These are phyloP conservation scores for Agapornis roseicollis DNA, from an alignment of 2,113 vertebrate genomes.

Conservation along the genomic window DNA sequence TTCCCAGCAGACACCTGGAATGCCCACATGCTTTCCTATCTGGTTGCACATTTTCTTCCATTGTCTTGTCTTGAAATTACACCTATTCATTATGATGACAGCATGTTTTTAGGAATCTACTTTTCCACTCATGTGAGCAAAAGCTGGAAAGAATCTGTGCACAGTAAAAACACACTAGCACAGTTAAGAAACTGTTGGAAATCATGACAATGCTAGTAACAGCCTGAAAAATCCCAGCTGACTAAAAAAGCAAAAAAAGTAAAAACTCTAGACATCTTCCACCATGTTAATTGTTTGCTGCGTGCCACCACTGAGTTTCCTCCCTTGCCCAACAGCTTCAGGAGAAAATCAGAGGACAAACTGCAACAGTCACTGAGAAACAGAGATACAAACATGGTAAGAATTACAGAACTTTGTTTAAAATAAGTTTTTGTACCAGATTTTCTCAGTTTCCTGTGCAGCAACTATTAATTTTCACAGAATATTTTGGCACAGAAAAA, in stretches of 20 bases:
- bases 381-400: not conserved
- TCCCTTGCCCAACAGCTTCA: not conserved
- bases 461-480: not conserved
- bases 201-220: not conserved
- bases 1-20: not conserved
- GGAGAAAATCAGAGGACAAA: not conserved
- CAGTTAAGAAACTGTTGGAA: not conserved
- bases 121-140: not conserved
- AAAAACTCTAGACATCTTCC: not conserved
- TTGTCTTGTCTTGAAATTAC: not conserved
- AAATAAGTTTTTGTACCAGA: not conserved
- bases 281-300: rapidly evolving
- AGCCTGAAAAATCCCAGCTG: not conserved
- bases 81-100: not conserved
- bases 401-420: not conserved
- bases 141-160: not conserved
- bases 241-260: not conserved
- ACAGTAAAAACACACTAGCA: not conserved
- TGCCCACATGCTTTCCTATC: not conserved
- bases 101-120: not conserved
- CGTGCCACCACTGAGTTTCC: not conserved
- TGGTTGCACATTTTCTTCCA: not conserved
- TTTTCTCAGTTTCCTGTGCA: not conserved
- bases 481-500: not conserved
- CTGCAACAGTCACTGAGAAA: not conserved